A percentile compares a stretch with the other conserved stretches of the same genome.
Evolutionary conservation across 2,888 invertebrate genomes (phyloP).

Genomic region (Tachina fera): DNA sequence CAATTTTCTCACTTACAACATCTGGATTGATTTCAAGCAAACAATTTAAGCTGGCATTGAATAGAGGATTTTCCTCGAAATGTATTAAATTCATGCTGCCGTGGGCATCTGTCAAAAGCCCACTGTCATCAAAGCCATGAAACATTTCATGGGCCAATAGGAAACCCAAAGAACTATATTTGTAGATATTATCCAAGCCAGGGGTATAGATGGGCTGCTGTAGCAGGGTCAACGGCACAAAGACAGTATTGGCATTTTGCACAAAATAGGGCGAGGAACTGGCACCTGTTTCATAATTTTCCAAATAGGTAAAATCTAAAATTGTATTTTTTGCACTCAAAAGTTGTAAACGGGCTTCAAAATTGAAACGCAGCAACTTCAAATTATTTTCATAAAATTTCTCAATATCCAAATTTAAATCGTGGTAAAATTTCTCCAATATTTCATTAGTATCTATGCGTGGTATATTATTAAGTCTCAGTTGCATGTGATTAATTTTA

Average conservation of each 20-base stretch:
- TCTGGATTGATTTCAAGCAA: slow-evolving; percentile 63
- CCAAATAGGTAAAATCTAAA: slow-evolving; percentile 51
- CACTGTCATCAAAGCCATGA: slow-evolving; percentile 73
- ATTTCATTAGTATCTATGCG: slow-evolving; percentile 44
- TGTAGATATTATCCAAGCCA: slow-evolving; percentile 65
- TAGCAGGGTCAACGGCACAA: slow-evolving; percentile 70
- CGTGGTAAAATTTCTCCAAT: slow-evolving; percentile 64
- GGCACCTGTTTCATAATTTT: slow-evolving; percentile 55
- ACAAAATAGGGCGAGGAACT: slow-evolving; percentile 72
- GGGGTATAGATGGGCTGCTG: slow-evolving; percentile 71
- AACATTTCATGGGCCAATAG: slow-evolving; percentile 73
- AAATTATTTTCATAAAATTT: slow-evolving; percentile 71
- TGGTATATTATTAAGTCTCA: slow-evolving; percentile 73
- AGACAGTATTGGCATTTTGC: slow-evolving; percentile 62
- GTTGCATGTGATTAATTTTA: slow-evolving; percentile 70
- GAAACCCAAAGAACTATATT: slow-evolving; percentile 73
- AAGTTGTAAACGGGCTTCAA: slow-evolving; percentile 18
- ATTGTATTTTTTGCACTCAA: neutral
- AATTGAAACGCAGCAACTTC: slow-evolving; percentile 58
- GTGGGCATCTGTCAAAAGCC: slow-evolving; percentile 63
- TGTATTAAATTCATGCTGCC: slow-evolving; percentile 27
- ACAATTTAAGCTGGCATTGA: slow-evolving; percentile 63
- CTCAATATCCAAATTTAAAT: slow-evolving; percentile 19
- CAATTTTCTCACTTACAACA: slow-evolving; percentile 72
- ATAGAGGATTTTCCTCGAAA: slow-evolving; percentile 49